phyloP scores from a whole-genome alignment of 2,797 vertebrate species.

The Sebastes itinus region DNA sequence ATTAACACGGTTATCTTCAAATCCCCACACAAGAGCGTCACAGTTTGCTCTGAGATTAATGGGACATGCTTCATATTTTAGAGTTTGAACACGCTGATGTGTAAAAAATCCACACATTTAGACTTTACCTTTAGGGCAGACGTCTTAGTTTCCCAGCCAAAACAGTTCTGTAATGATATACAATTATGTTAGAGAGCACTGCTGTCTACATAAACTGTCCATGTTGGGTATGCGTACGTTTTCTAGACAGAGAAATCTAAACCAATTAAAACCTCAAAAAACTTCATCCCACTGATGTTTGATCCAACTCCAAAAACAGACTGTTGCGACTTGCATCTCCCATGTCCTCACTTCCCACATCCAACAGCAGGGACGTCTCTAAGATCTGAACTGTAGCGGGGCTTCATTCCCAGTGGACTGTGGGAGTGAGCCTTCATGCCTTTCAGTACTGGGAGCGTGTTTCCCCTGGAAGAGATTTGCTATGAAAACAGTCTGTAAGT shows the following conservation, averaged over 20 bases:
- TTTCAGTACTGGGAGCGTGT: slow-evolving; percentile 3
- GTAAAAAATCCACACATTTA: background rate
- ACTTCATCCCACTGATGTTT: slow-evolving; percentile 32
- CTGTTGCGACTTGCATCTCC: slow-evolving; percentile 16
- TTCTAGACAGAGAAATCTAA: slow-evolving; percentile 37
- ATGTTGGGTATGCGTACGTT: slow-evolving; percentile 24
- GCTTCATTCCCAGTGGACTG: slow-evolving; percentile 26
- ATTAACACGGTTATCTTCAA: slow-evolving; percentile 63
- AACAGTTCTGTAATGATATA: slow-evolving; percentile 48
- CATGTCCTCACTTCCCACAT: slow-evolving; percentile 3
- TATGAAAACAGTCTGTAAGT: slow-evolving; percentile 31
- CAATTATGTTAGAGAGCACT: slow-evolving; percentile 44
- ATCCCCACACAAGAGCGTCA: slow-evolving; percentile 13
- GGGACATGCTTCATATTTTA: slow-evolving; percentile 3
- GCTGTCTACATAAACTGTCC: slow-evolving; percentile 42
- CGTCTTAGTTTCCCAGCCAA: slow-evolving; percentile 40
- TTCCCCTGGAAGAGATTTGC: slow-evolving; percentile 20
- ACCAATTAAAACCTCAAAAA: slow-evolving; percentile 26
- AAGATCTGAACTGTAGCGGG: background rate
- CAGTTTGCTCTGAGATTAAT: slow-evolving; percentile 14
- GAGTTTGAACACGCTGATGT: background rate
- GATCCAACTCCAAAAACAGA: slow-evolving; percentile 27
- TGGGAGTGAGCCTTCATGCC: slow-evolving; percentile 17
- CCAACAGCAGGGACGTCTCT: slow-evolving; percentile 1
- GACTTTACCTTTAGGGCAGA: slow-evolving; percentile 28